phyloP scores from a whole-genome alignment of 2,888 invertebrate species.

The Steromphala cineraria region DNA sequence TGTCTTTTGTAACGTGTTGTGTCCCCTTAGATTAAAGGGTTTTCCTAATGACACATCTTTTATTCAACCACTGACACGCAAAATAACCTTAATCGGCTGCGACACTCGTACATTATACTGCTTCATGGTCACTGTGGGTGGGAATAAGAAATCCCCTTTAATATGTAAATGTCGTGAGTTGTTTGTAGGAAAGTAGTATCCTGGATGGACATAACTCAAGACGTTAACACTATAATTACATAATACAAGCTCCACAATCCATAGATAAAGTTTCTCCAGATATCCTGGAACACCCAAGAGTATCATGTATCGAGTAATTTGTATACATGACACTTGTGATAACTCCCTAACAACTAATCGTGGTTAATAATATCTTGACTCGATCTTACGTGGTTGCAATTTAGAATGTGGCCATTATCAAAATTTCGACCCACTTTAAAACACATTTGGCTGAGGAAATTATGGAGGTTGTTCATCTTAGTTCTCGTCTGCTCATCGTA shows the following conservation, averaged over 20 bases:
- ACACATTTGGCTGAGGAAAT: not conserved
- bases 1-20: no score
- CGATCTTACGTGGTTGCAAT: not conserved
- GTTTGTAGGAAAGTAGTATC: no score
- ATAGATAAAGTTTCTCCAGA: not conserved
- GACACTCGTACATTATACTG: no score
- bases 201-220: not conserved
- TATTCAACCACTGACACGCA: no score
- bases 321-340: constrained; percentile 2
- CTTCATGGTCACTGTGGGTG: no score
- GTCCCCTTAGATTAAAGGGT: no score
- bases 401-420: not conserved
- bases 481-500: not conserved
- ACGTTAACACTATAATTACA: not conserved
- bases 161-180: no score
- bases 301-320: not conserved
- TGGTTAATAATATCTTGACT: not conserved
- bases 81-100: no score
- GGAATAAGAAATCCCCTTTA: no score
- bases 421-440: not conserved
- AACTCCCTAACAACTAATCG: not conserved
- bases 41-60: no score
- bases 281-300: not conserved
- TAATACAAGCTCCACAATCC: not conserved
- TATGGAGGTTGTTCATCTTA: not conserved